Percentiles rank a stretch among this genome's conserved stretches.
Conservation (phyloP, 2,113 vertebrate genomes). For the Jaculus jaculus region DNA sequence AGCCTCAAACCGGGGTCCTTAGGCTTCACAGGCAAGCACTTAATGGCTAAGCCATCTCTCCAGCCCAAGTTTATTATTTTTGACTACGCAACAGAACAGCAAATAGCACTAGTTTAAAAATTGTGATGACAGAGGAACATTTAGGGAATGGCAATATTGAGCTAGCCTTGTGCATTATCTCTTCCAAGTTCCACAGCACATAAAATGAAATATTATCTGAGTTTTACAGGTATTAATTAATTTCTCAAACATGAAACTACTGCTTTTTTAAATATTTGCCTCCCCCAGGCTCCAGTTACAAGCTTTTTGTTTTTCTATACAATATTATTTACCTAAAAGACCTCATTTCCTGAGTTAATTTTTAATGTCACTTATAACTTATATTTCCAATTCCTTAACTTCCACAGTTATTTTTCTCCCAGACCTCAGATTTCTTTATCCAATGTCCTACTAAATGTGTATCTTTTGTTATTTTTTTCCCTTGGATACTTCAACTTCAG, state of each 20-base stretch:
- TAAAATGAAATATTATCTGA: slow-evolving; percentile 5
- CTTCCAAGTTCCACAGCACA: not conserved
- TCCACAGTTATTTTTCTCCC: not conserved
- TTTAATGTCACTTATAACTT: not conserved
- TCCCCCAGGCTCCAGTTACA: not conserved
- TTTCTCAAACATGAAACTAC: not conserved
- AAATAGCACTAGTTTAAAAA: not conserved
- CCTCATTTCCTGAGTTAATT: not conserved
- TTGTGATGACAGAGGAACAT: not conserved
- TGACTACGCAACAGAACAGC: not conserved
- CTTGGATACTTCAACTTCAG: not conserved
- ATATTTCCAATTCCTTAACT: not conserved
- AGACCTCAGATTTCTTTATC: not conserved
- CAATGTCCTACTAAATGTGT: not conserved
- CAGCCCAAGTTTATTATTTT: not conserved
- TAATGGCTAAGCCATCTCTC: too few relatives aligned
- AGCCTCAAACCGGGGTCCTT: too few relatives aligned
- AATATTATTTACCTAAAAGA: not conserved
- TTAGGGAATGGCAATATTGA: not conserved
- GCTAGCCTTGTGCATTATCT: not conserved
- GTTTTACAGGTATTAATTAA: not conserved
- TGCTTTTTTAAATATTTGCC: not conserved
- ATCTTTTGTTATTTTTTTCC: not conserved
- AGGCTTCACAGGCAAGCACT: too few relatives aligned
- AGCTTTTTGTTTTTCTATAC: not conserved